Evolutionary conservation across 92 coral and sea anemone genomes (phyloP).

Genomic region (Paragorgia papillata): DNA sequence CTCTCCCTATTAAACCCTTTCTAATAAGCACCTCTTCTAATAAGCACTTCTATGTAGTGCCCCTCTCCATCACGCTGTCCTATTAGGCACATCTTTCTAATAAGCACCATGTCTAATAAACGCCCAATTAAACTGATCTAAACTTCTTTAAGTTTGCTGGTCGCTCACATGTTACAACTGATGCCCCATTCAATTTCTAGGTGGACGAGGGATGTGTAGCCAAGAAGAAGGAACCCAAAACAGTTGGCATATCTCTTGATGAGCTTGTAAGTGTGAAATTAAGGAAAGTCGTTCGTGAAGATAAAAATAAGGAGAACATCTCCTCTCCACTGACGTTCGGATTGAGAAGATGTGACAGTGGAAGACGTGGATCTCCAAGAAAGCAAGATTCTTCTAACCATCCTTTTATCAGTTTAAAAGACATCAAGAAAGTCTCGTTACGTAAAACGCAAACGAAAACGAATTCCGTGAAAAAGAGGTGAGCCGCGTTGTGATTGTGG

Average conservation of each 20-base stretch:
- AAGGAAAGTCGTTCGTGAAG: conserved; percentile 43
- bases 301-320: conserved; percentile 41
- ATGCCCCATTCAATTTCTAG: not conserved
- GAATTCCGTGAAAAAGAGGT: conserved; percentile 39
- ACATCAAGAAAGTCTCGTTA: conserved; percentile 69
- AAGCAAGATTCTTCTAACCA: not conserved
- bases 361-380: conserved; percentile 11
- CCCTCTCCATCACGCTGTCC: no score
- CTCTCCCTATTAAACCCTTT: no score
- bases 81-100: no score
- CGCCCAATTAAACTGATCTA: no score
- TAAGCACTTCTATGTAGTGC: no score
- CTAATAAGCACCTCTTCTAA: no score
- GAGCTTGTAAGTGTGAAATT: conserved; percentile 82
- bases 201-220: not conserved
- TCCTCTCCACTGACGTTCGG: conserved; percentile 19
- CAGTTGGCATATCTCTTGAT: conserved; percentile 63
- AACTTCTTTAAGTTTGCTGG: no score
- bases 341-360: conserved; percentile 28
- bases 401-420: conserved; percentile 64
- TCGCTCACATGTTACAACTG: no score
- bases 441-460: conserved; percentile 49
- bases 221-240: not conserved
- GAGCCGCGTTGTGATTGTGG: conserved; percentile 45
- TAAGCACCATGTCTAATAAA: no score